These are phyloP conservation scores for Coracopsis vasa DNA, from an alignment of 2,113 vertebrate genomes.

Conservation along the genomic window DNA sequence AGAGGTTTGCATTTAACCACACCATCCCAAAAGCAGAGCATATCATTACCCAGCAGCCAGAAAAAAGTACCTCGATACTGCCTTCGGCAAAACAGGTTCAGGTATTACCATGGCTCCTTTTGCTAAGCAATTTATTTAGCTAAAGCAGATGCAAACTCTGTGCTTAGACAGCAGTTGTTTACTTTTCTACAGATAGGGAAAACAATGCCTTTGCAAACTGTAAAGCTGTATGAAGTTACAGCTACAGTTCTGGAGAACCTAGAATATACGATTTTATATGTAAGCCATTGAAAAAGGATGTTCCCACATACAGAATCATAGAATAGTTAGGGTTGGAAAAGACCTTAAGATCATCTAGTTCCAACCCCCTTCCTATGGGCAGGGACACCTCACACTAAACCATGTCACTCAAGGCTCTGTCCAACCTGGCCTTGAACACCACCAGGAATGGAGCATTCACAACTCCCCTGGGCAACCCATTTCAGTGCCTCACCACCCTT, in stretches of 20 bases:
- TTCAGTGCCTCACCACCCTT: no score
- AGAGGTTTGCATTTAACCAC: neutral
- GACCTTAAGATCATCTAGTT: no score
- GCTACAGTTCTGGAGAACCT: neutral
- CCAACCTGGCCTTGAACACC: no score
- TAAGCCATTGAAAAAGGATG: neutral
- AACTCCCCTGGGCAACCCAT: no score
- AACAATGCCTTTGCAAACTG: neutral
- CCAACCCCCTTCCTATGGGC: no score
- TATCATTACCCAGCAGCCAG: neutral
- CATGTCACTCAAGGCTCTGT: no score
- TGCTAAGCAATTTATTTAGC: neutral
- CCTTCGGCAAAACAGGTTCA: constrained; percentile 25
- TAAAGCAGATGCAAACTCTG: neutral
- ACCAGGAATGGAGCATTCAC: no score
- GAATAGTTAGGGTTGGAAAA: no score
- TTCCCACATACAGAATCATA: neutral
- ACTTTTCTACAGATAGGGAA: neutral
- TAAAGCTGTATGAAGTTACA: neutral
- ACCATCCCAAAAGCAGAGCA: neutral
- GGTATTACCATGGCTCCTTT: neutral
- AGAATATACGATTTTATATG: neutral
- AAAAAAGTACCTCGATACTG: neutral
- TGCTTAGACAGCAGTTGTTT: neutral
- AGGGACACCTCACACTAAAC: no score